Percentiles rank a stretch among this genome's conserved stretches.
Conservation (phyloP, 2,113 vertebrate species). For the Notothenia coriiceps region DNA sequence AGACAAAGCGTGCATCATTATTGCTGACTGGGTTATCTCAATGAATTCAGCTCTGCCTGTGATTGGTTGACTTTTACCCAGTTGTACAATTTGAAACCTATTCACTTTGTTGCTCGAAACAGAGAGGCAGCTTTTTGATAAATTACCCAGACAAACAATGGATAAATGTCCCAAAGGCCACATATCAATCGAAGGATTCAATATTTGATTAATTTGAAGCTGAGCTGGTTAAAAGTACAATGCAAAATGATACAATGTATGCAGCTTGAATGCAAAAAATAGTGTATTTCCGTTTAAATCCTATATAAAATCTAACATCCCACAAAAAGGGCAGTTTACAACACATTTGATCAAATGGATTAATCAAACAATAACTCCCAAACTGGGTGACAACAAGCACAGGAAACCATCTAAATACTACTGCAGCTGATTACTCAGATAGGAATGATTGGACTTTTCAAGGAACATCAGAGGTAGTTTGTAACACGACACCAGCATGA, state of each 20-base stretch:
- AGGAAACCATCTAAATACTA: slow-evolving; percentile 1
- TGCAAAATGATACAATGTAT: not conserved
- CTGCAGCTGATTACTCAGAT: slow-evolving; percentile 49
- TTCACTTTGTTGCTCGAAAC: slow-evolving; percentile 21
- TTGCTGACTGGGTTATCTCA: slow-evolving; percentile 44
- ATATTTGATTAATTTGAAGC: not conserved
- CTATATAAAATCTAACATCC: not conserved
- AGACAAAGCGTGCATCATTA: slow-evolving; percentile 42
- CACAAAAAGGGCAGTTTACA: not conserved
- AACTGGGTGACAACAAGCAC: slow-evolving; percentile 8
- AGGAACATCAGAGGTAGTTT: slow-evolving; percentile 61
- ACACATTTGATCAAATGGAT: not conserved
- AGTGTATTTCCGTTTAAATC: not conserved
- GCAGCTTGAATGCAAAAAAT: slow-evolving; percentile 15
- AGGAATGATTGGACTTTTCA: slow-evolving; percentile 51
- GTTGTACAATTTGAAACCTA: slow-evolving; percentile 25
- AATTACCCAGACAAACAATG: slow-evolving; percentile 41
- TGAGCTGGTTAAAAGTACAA: not conserved
- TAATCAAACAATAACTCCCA: slow-evolving; percentile 26
- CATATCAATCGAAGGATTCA: slow-evolving; percentile 28
- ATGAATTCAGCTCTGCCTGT: slow-evolving; percentile 13
- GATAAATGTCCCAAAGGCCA: not conserved
- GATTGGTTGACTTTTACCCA: slow-evolving; percentile 32
- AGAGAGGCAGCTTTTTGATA: slow-evolving; percentile 19
- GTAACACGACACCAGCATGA: slow-evolving; percentile 75